These are phyloP conservation scores for Pygoscelis adeliae DNA, from an alignment of 2,113 vertebrate genomes.

Conservation along the genomic window DNA sequence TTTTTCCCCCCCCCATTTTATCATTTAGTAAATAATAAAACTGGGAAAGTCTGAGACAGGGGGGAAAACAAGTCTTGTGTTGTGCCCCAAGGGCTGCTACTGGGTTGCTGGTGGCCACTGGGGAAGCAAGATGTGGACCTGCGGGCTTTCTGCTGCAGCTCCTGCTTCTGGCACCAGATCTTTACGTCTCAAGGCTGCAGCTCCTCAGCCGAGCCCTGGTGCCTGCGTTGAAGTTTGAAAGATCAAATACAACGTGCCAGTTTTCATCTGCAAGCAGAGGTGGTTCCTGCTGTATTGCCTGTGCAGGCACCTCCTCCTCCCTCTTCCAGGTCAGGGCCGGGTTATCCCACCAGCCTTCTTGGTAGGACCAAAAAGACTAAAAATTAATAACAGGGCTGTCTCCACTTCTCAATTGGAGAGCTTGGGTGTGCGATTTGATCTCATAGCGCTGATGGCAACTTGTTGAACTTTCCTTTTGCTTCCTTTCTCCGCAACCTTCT, in stretches of 20 bases:
- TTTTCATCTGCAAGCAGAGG: accelerated
- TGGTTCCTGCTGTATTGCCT: background rate
- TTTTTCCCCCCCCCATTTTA: accelerated
- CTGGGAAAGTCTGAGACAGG: background rate
- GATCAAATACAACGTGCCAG: accelerated
- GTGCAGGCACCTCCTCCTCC: background rate
- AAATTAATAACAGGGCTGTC: background rate
- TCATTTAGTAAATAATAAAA: background rate
- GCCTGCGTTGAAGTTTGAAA: background rate
- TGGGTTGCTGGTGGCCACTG: background rate
- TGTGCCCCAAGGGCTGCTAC: background rate
- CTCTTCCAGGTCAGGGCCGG: background rate
- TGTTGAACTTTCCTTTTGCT: background rate
- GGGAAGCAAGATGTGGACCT: background rate
- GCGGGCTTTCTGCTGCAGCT: background rate
- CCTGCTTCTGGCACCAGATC: background rate
- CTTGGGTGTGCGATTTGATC: background rate
- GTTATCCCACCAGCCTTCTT: background rate
- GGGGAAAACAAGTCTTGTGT: background rate
- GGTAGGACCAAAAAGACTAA: background rate
- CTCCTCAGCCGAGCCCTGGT: background rate
- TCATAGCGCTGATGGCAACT: background rate
- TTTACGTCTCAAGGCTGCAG: background rate
- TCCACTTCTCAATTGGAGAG: background rate
- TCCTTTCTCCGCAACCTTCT: background rate